Base-by-base conservation (phyloP, 2,113 vertebrate species). In the Poecilia latipinna region DNA sequence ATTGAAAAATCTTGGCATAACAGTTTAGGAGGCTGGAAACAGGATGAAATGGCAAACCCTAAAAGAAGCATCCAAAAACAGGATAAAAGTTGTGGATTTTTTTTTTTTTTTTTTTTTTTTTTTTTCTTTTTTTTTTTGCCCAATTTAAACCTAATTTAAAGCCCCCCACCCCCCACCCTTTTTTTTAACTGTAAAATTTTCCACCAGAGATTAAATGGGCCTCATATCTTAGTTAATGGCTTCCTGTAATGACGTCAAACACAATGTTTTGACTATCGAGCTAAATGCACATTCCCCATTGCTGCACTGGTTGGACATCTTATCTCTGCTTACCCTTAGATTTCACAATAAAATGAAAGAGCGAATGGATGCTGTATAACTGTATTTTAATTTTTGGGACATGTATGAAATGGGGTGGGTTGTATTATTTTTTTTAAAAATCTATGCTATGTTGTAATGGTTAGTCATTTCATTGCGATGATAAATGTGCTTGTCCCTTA, bases 401-500 rank as follows among this genome's bases (percentile, higher is more conserved):
- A 44, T 66, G 24, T 64, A 60, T 65, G 61, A 77, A 60, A 61
- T 2, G 13, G 68, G 44, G 39, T 71, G 13, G 19, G 70, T 33
- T 35, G 35, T 35, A 3, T 37, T 37, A 2, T 35, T 37, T 11
- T 35, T 35, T 65, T 42, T 65, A 60, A 4, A 12, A 4, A 12
- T 17, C 0, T 48, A 4, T 28, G 8, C 11, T 68, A 12, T 51
- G 44, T 80, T 42, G 17, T 17, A 61, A 65, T 57, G 72, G 83
- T 79, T 74, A 87, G 83, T 78, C 37, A 82, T 74, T 22, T 24
- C 82, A 57, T 84, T 83, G 82, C 85, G 82, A 78, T 78, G 87
- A 89, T 82, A 87, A 87, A 86, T 82, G 82, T 32, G 7, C 74
- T 65, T n/a, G 0, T 77, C 62, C 48, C 73, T 35, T 61, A 83